Conservation (phyloP, 2,888 invertebrate species). For the Caenorhabditis sp. region DNA sequence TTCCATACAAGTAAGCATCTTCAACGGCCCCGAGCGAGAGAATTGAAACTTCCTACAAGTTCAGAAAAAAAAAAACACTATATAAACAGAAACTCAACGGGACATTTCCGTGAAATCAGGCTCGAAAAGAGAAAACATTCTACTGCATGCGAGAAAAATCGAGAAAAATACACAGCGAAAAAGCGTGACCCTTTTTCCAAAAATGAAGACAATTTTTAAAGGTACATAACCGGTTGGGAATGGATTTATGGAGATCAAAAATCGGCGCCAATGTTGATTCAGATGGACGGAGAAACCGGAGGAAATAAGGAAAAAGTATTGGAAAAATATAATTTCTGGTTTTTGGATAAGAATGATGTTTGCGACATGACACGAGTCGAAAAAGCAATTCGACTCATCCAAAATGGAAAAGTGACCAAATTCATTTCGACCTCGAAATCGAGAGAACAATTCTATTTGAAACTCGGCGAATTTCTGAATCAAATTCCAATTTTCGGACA, state of each 20-base stretch:
- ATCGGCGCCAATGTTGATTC: conserved; percentile 52
- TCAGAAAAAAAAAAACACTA: neutral
- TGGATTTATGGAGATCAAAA: conserved; percentile 60
- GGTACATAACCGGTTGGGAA: conserved; percentile 57
- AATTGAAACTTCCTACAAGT: neutral
- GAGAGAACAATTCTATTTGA: conserved; percentile 47
- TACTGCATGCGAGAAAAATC: too few relatives aligned
- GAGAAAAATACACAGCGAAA: too few relatives aligned
- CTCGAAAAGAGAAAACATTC: neutral
- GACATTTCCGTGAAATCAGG: neutral
- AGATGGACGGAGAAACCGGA: conserved; percentile 62
- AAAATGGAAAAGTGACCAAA: conserved; percentile 39
- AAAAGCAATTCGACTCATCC: conserved; percentile 35
- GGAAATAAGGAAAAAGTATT: conserved; percentile 51
- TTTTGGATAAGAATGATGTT: conserved; percentile 39
- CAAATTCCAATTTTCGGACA: conserved; percentile 56
- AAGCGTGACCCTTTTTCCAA: too few relatives aligned
- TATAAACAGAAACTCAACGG: too few relatives aligned
- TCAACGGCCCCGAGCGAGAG: too few relatives aligned
- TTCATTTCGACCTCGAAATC: conserved; percentile 52
- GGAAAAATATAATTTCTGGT: conserved; percentile 57
- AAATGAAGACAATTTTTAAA: conserved; percentile 26
- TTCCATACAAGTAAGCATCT: conserved; percentile 49
- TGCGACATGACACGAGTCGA: conserved; percentile 43
- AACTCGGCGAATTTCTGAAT: conserved; percentile 51